Evolutionary conservation across 2,888 invertebrate genomes (phyloP), one percentile per base, ranked within the genome.

Genomic region (Pseudococcus jackbeardsleyi): DNA sequence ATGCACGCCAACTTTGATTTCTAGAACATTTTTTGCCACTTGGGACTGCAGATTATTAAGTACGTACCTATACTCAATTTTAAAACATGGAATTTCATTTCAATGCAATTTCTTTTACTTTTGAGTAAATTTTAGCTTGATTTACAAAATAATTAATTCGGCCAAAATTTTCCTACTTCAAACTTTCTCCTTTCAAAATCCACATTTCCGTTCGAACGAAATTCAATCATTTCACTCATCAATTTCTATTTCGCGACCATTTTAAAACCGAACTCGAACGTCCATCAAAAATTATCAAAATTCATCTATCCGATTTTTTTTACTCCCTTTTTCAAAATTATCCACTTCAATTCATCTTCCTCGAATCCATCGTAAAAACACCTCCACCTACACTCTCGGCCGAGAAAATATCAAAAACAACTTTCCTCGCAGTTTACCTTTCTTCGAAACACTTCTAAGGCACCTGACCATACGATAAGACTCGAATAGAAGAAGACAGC

Each of bases 391-490:
- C 54, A 54, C 54, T 5, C 54, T 5, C 54, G n/a, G 6, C n/a
- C n/a, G 1, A 54, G 1, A 54, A 54, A 54, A n/a, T 54, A 15
- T 54, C 54, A 17, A 54, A 50, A 50, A 50, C 12, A 50, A 54
- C 54, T 54, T 54, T 54, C n/a, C 0, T n/a, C 54, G 54, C 54
- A 6, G 54, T 54, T 54, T n/a, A 54, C 54, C 48, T 50, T 12
- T 50, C 17, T 17, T 50, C 17, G 50, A 50, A 50, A 50, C 54
- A n/a, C n/a, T 54, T n/a, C 54, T 3, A n/a, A 3, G n/a, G 5
- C 54, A 54, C 54, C 54, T 54, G 54, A 54, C 54, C 54, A 54
- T n/a, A 54, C 54, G 54, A 54, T 54, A 54, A 54, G 54, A n/a
- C n/a, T n/a, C 5, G n/a, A n/a, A 54, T n/a, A 0, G 54, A 54